A percentile compares a stretch with the other conserved stretches of the same genome.
These are phyloP conservation scores for Orchesella cincta DNA, from an alignment of 1,140 invertebrate species.

Conservation along the genomic window DNA sequence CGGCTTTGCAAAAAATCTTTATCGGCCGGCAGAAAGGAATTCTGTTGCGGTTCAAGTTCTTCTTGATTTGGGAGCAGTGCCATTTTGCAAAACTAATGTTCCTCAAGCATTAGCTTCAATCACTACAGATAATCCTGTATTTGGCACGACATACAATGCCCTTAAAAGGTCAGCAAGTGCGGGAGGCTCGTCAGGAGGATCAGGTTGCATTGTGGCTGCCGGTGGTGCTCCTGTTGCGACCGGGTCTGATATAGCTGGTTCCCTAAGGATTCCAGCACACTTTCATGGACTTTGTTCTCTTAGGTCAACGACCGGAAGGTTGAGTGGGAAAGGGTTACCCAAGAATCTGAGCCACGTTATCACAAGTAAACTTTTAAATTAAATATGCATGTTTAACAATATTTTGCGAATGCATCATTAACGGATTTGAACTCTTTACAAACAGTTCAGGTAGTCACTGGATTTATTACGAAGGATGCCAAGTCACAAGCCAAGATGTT, in stretches of 20 bases:
- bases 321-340: slow-evolving; percentile 15
- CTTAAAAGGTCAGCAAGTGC: slow-evolving; percentile 2
- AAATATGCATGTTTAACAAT: too few relatives aligned
- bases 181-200: slow-evolving; percentile 20
- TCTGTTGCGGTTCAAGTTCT: slow-evolving; percentile 54
- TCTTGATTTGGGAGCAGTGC: slow-evolving; percentile 54
- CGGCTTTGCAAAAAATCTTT: slow-evolving; percentile 54
- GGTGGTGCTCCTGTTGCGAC: slow-evolving; percentile 28
- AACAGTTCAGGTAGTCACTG: neutral
- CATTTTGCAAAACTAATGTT: slow-evolving; percentile 57
- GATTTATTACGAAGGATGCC: slow-evolving; percentile 29
- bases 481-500: slow-evolving; percentile 20
- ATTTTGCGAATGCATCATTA: too few relatives aligned
- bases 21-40: slow-evolving; percentile 51
- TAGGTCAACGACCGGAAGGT: slow-evolving; percentile 3
- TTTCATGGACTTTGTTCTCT: slow-evolving; percentile 5
- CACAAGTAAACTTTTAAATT: neutral
- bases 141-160: slow-evolving; percentile 33
- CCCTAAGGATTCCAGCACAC: slow-evolving; percentile 32
- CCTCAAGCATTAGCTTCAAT: slow-evolving; percentile 46
- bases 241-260: slow-evolving; percentile 32
- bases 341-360: neutral
- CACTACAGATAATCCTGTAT: slow-evolving; percentile 34
- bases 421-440: too few relatives aligned
- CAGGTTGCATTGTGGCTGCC: slow-evolving; percentile 13